These are phyloP conservation scores for Calephelis nemesis DNA, from an alignment of 1,140 invertebrate genomes.

Conservation along the genomic window DNA sequence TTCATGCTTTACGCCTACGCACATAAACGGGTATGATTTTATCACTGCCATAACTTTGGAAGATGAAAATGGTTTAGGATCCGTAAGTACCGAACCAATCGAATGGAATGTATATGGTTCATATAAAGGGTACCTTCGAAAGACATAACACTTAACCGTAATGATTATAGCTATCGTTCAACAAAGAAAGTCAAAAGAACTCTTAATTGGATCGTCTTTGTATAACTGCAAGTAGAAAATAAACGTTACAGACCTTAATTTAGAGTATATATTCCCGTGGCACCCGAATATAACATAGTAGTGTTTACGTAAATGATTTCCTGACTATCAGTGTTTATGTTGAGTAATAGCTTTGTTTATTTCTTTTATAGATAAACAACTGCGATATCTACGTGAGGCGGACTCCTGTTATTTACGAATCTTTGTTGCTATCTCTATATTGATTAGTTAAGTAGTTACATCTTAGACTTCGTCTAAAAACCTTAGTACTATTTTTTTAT, in stretches of 20 bases:
- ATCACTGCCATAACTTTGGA: conserved; percentile 18
- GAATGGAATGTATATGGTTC: conserved; percentile 37
- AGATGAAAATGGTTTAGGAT: conserved; percentile 12
- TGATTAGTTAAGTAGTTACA: too few species aligned
- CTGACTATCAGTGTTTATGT: not conserved
- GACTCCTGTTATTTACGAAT: not conserved
- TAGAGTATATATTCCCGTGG: conserved; percentile 25
- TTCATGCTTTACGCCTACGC: conserved; percentile 19
- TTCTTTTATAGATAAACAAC: not conserved
- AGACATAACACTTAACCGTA: conserved; percentile 44
- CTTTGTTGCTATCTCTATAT: too few species aligned
- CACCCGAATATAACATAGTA: conserved; percentile 19
- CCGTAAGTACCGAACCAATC: conserved; percentile 25
- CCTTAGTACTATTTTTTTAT: too few species aligned
- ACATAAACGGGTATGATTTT: conserved; percentile 23
- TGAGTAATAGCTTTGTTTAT: conserved; percentile 10
- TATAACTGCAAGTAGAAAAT: conserved; percentile 9
- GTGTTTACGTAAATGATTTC: conserved; percentile 33
- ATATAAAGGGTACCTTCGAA: conserved; percentile 27
- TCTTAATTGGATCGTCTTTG: conserved; percentile 51
- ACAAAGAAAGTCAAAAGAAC: conserved; percentile 51
- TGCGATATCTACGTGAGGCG: not conserved
- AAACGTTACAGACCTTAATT: conserved; percentile 4
- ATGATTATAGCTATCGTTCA: conserved; percentile 54
- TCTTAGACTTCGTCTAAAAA: too few species aligned